phyloP scores from a whole-genome alignment of 2,888 invertebrate genomes.

The Coelinius sp. region DNA sequence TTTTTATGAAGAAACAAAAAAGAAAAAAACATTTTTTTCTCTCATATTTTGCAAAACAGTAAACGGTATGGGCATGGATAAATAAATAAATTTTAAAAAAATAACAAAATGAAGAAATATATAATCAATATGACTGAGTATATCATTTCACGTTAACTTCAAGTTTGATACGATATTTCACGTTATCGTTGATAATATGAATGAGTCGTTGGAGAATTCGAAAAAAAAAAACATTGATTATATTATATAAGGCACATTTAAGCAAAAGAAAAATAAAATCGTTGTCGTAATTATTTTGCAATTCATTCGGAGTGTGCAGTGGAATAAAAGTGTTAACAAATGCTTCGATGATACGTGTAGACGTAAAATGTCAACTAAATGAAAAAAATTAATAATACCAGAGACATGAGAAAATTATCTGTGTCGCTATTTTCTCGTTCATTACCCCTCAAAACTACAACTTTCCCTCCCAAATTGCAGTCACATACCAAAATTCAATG shows the following conservation, averaged over 20 bases:
- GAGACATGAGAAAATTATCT: constrained; percentile 8
- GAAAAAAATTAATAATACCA: constrained; percentile 6
- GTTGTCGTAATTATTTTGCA: constrained; percentile 38
- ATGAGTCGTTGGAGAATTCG: constrained; percentile 35
- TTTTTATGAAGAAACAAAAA: constrained; percentile 6
- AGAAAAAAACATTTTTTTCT: constrained; percentile 32
- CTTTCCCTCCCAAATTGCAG: constrained; percentile 3
- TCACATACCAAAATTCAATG: not conserved
- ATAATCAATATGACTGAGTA: constrained; percentile 38
- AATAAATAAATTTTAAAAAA: constrained; percentile 26
- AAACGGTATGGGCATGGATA: constrained; percentile 36
- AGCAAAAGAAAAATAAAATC: constrained; percentile 5
- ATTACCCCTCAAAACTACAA: not conserved
- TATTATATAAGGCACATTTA: constrained; percentile 31
- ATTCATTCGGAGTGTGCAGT: constrained; percentile 29
- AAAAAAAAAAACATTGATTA: constrained; percentile 17
- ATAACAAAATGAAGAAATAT: constrained; percentile 20
- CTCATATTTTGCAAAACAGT: constrained; percentile 58
- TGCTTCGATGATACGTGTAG: constrained; percentile 22
- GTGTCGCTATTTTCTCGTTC: constrained; percentile 18
- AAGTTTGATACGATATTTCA: constrained; percentile 41
- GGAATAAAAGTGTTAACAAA: constrained; percentile 19
- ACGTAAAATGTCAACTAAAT: constrained; percentile 17
- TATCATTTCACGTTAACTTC: constrained; percentile 38
- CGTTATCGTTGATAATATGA: constrained; percentile 38